Evolutionary conservation across 2,888 invertebrate genomes (phyloP), one percentile per base, ranked within the genome.

Genomic region (Hirtodrosophila trivittata): DNA sequence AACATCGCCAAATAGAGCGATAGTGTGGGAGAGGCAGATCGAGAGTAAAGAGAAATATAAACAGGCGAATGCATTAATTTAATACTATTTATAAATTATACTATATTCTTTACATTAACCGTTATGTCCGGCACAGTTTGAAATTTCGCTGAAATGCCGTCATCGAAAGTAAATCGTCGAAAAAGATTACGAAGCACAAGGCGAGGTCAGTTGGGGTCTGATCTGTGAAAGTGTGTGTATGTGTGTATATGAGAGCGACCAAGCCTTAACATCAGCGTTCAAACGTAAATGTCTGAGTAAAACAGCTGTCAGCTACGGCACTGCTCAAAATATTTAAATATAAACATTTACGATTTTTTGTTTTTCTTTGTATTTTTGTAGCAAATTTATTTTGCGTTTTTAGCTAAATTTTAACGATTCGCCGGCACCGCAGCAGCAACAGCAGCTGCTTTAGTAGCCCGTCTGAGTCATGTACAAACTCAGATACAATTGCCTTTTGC

Each of bases 141-240:
- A 30, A 42, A 42, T 28, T 33, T 38, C 14, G n/a, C 56, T 42
- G 9, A 70, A 63, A 75, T 82, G 72, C 75, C 82, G 77, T 78
- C 77, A 78, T 85, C 77, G 68, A 77, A 75, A 67, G 46, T 71
- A 66, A 51, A 65, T 12, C 14, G 50, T 21, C 38, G 14, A n/a
- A 10, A 43, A 50, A 49, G 28, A 71, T 60, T 65, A 60, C 49
- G 49, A 46, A 52, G 58, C 66, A 46, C 41, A 42, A 52, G 75
- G 65, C 75, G 78, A 76, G 82, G 82, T 76, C 75, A 63, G n/a
- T 51, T 46, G 35, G 26, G 47, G 51, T 73, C 47, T 43, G 38
- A 46, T 25, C 10, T 35, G 25, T 47, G 14, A n/a, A n/a, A 26
- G 4, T 35, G 46, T 18, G 14, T 50, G 10, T 42, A n/a, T 32